Conservation (phyloP, 2,113 vertebrate genomes). For the Barnardius zonarius region DNA sequence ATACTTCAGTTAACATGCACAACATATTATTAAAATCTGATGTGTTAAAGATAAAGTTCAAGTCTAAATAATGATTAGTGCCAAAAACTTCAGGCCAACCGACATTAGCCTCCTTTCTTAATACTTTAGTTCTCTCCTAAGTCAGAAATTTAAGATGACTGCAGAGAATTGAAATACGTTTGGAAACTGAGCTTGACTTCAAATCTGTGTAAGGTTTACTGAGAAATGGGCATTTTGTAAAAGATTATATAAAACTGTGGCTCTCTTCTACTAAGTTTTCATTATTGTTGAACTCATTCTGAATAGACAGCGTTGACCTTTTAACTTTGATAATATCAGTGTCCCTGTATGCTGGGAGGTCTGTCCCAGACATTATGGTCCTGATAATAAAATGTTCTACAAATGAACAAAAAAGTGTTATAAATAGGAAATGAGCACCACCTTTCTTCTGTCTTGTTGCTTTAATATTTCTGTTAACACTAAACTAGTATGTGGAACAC, state of each 20-base stretch:
- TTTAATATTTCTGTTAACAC: conserved; percentile 32
- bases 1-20: neutral
- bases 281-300: neutral
- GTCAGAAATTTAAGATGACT: conserved; percentile 48
- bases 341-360: fast-evolving
- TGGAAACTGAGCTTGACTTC: conserved; percentile 2
- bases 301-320: neutral
- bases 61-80: conserved; percentile 39
- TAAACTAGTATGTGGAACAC: conserved; percentile 8
- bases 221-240: conserved; percentile 2
- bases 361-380: neutral
- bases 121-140: neutral
- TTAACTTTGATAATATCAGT: neutral
- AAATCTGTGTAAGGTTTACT: neutral
- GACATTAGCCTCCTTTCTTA: neutral
- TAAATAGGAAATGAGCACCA: conserved; percentile 8
- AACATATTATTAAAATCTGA: conserved; percentile 18
- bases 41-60: conserved; percentile 24
- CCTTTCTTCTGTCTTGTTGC: conserved; percentile 10
- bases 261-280: neutral
- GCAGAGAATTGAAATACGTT: conserved; percentile 34
- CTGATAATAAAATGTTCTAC: conserved; percentile 4
- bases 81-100: neutral
- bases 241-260: neutral
- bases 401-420: conserved; percentile 17